phyloP scores from a whole-genome alignment of 2,888 invertebrate genomes.

The Amiota communis region DNA sequence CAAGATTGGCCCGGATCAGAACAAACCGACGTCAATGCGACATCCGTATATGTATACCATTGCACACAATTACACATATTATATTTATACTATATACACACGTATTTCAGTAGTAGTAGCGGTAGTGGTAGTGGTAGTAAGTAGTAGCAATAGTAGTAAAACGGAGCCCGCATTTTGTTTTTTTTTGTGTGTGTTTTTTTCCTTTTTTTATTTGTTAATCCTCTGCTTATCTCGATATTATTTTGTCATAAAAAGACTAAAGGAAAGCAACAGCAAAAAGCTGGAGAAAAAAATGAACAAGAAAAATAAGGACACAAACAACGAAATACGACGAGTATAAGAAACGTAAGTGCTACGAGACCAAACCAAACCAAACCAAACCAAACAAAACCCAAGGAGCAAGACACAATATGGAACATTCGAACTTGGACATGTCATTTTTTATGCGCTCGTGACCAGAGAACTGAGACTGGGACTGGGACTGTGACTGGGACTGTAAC shows the following conservation, averaged over 20 bases:
- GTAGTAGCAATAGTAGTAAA: background rate
- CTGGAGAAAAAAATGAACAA: no score
- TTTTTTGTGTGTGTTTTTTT: conserved; percentile 1
- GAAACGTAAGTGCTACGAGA: conserved; percentile 14
- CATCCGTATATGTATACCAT: no score
- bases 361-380: conserved; percentile 12
- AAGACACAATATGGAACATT: conserved; percentile 20
- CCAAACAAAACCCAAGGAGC: background rate
- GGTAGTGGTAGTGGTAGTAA: background rate
- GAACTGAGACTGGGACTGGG: no score
- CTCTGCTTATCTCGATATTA: conserved; percentile 63
- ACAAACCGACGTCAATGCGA: no score
- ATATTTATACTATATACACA: no score
- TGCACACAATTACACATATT: no score
- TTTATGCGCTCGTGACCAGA: conserved; percentile 49
- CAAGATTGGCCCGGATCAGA: no score
- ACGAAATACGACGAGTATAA: background rate
- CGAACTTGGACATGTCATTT: conserved; percentile 55
- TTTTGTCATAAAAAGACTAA: conserved; percentile 55
- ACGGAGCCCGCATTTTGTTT: background rate
- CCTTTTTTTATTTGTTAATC: conserved; percentile 45
- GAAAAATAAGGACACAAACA: conserved; percentile 3
- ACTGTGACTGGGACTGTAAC: no score
- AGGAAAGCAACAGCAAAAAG: no score
- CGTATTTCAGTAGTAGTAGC: background rate